Percentiles rank a stretch among this genome's conserved stretches.
Conservation (phyloP, 2,113 vertebrate genomes). For the Pantherophis guttatus region DNA sequence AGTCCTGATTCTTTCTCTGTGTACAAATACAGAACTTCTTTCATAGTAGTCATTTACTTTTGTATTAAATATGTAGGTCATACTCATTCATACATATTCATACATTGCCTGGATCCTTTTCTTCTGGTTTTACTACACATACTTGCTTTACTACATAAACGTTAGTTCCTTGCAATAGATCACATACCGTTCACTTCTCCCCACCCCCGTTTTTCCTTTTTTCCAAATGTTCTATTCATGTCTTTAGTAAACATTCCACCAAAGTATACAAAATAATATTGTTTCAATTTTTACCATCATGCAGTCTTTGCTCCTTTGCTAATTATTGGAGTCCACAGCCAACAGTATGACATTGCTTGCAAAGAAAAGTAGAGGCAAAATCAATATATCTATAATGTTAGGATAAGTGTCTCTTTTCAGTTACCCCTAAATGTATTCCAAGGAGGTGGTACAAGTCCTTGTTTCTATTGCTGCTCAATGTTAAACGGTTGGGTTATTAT, state of each 20-base stretch:
- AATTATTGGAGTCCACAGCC: background rate
- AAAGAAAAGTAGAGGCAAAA: background rate
- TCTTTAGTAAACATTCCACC: background rate
- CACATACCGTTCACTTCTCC: background rate
- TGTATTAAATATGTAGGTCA: background rate
- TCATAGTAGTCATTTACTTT: background rate
- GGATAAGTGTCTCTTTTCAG: background rate
- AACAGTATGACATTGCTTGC: background rate
- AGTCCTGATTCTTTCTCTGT: background rate
- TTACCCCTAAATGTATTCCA: background rate
- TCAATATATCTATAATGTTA: background rate
- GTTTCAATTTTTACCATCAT: background rate
- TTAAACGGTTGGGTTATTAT: background rate
- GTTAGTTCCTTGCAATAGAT: background rate
- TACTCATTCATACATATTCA: background rate
- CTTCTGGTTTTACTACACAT: background rate
- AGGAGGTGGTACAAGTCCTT: background rate
- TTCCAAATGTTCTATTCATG: background rate
- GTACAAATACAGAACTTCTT: background rate
- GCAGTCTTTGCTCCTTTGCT: background rate
- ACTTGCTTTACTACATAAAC: background rate
- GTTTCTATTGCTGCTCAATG: background rate
- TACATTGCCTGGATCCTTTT: background rate
- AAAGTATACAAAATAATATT: background rate
- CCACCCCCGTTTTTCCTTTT: background rate